Evolutionary conservation across 2,113 vertebrate species (phyloP), one percentile per base, ranked within the genome.

Genomic region (Cottus gobio): DNA sequence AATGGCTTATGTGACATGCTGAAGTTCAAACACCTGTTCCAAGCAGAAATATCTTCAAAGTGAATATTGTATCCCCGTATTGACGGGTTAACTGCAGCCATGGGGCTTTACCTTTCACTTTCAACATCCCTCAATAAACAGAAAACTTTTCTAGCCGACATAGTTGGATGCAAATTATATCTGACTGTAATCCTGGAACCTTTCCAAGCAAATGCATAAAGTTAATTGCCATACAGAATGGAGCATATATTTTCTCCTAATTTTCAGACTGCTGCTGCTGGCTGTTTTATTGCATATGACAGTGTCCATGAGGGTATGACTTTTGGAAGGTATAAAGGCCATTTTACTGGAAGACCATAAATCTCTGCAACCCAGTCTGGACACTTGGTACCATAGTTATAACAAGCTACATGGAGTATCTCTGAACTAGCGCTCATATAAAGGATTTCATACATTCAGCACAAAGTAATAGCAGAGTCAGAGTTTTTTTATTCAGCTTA

Each of bases 241-340:
- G 75, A 18, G 69, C 66, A 71, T 77, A 76, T 86, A 78, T 88
- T 85, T 89, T 85, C 54, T 84, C 56, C 83, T 86, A 80, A 81
- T 91, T 91, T 89, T 72, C 67, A 58, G 22, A 68, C 88, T 77
- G 72, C 85, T 75, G 72, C 86, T 75, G 62, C 34, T 1, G 79
- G 71, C 79, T 84, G 83, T 90, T 93, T 87, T 83, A 91, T 92
- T 90, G 79, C 89, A 54, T 76, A 88, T 88, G 89, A 88, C 88
- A 77, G 75, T 90, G 84, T 87, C 85, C 81, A 84, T 73, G 66
- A 90, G 76, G 72, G 79, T 81, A 68, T 74, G 73, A 76, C 79
- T 86, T 87, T 85, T 78, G 71, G 81, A 88, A 77, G 82, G 67
- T 79, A 72, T 81, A 79, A 87, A 91, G 75, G 85, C 74, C 56